phyloP scores from a whole-genome alignment of 2,113 vertebrate genomes.

The Xiphias gladius region DNA sequence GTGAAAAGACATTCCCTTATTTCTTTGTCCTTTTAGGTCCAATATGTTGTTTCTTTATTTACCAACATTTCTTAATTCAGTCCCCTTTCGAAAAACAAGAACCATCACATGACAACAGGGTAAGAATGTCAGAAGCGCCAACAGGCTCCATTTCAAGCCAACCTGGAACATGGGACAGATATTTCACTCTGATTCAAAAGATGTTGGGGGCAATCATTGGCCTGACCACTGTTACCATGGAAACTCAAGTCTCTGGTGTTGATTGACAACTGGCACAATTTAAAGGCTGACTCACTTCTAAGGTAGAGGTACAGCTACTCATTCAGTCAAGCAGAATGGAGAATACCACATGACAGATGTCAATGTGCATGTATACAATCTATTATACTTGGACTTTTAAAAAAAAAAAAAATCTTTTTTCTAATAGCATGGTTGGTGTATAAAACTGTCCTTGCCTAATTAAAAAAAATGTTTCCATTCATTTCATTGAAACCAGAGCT shows the following conservation, averaged over 20 bases:
- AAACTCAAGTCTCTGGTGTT: slow-evolving; percentile 62
- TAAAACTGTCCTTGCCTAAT: slow-evolving; percentile 1
- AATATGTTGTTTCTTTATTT: not conserved
- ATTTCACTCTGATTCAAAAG: slow-evolving; percentile 48
- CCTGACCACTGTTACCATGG: slow-evolving; percentile 76
- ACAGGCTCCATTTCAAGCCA: slow-evolving; percentile 5
- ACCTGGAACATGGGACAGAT: slow-evolving; percentile 3
- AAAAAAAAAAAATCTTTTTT: too few species aligned
- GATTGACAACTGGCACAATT: slow-evolving; percentile 74
- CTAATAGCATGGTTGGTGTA: not conserved
- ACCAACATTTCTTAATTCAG: not conserved
- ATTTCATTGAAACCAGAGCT: not conserved
- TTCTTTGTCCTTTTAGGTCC: not conserved
- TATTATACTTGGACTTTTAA: slow-evolving; percentile 7
- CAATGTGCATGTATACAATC: not conserved
- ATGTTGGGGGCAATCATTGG: slow-evolving; percentile 47
- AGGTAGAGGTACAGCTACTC: slow-evolving; percentile 44
- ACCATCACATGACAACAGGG: not conserved
- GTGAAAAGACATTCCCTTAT: not conserved
- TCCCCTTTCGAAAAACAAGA: not conserved
- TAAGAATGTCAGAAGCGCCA: slow-evolving; percentile 8
- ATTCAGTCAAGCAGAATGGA: slow-evolving; percentile 34
- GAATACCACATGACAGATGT: slow-evolving; percentile 7
- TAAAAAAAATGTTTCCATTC: not conserved
- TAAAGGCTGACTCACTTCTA: slow-evolving; percentile 68